Base-by-base conservation (phyloP, 2,888 invertebrate species). In the Hermaeophaga mercurialis region DNA sequence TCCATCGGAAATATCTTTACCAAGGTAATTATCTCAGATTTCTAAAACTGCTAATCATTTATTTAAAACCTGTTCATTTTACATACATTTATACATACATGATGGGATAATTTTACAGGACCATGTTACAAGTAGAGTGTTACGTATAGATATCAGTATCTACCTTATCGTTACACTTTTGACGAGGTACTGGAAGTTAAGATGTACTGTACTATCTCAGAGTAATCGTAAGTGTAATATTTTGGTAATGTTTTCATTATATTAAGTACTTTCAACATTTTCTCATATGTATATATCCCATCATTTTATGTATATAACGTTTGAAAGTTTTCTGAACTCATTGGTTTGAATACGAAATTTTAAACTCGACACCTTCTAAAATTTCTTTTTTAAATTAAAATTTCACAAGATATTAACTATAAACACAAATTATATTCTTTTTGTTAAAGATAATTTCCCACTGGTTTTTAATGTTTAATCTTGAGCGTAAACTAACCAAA, bases 1-100 rank as follows among this genome's bases (percentile, higher is more conserved):
- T n/a, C 64, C 73, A 9, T 73, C 74, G 2, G 77, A 77, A 50
- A 67, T 75, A 50, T 45, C 48, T 7, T 62, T 76, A 41, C 76
- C 76, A 54, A 75, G 77, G 77, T 77, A 67, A 70, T 26, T 36
- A n/a, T n/a, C n/a, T n/a, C n/a, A n/a, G n/a, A n/a, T n/a, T n/a
- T n/a, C n/a, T n/a, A n/a, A n/a, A n/a, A n/a, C n/a, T n/a, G n/a
- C n/a, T n/a, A n/a, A n/a, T n/a, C n/a, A n/a, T n/a, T n/a, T n/a
- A n/a, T n/a, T n/a, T n/a, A n/a, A n/a, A n/a, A n/a, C n/a, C n/a
- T n/a, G n/a, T n/a, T n/a, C n/a, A n/a, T n/a, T n/a, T n/a, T n/a
- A n/a, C n/a, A 18, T 54, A 28, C 17, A 45, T 53, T 36, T 41
- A 34, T 17, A 39, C 14, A 28, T 31, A 39, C 11, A 44, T 43